A percentile compares a stretch with the other conserved stretches of the same genome.
Conservation (phyloP, 1,140 invertebrate genomes). For the Saxidomus purpurata region DNA sequence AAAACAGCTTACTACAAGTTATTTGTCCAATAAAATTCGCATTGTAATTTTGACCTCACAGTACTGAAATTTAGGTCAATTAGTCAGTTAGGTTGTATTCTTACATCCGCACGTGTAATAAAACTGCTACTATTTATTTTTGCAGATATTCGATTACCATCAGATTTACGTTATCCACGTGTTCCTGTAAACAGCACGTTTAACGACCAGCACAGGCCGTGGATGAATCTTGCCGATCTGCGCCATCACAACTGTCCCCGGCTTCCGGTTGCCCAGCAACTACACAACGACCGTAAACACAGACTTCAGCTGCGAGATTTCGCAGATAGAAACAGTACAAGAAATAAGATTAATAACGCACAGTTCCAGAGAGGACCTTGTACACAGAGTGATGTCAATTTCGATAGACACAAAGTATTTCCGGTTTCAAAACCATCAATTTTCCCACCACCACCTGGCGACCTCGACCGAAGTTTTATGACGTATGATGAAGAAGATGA, state of each 20-base stretch:
- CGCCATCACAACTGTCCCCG: slow-evolving; percentile 53
- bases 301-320: slow-evolving; percentile 47
- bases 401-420: slow-evolving; percentile 30
- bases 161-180: slow-evolving; percentile 13
- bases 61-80: too few relatives aligned
- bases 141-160: slow-evolving; percentile 31
- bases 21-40: too few relatives aligned
- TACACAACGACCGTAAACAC: slow-evolving; percentile 44
- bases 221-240: slow-evolving; percentile 62
- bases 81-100: too few relatives aligned
- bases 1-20: too few relatives aligned
- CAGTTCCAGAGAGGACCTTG: neutral
- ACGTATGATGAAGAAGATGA: slow-evolving; percentile 65
- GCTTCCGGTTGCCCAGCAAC: slow-evolving; percentile 58
- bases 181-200: slow-evolving; percentile 53
- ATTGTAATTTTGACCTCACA: too few relatives aligned
- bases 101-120: too few relatives aligned
- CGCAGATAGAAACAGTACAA: slow-evolving; percentile 28
- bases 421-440: slow-evolving; percentile 2
- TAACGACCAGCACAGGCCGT: slow-evolving; percentile 24
- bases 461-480: slow-evolving; percentile 60
- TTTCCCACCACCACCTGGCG: slow-evolving; percentile 45
- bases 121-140: too few relatives aligned
- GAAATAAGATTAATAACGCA: neutral
- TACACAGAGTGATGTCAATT: slow-evolving; percentile 51